Evolutionary conservation across 2,113 vertebrate genomes (phyloP).

Genomic region (Chlorocebus sabaeus): DNA sequence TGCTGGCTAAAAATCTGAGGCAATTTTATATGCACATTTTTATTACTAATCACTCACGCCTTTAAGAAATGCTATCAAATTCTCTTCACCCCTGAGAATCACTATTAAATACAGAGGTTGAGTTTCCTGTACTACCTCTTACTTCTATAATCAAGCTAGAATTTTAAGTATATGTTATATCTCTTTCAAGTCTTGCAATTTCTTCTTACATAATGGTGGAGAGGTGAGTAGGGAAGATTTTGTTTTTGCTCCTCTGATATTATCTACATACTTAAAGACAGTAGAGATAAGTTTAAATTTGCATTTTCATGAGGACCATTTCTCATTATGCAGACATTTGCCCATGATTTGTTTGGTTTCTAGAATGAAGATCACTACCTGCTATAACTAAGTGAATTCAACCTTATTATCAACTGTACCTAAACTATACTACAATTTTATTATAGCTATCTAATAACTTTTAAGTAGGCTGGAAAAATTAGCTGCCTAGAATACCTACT

Average conservation of each 20-base stretch:
- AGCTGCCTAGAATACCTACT: background rate
- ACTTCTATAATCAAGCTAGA: background rate
- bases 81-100: background rate
- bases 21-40: background rate
- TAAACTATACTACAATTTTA: background rate
- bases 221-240: background rate
- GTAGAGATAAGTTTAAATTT: background rate
- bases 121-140: background rate
- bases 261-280: background rate
- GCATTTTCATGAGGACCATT: background rate
- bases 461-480: background rate
- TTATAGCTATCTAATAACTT: background rate
- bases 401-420: background rate
- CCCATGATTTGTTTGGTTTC: background rate
- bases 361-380: background rate
- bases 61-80: background rate
- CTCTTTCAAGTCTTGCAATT: background rate
- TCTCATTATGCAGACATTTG: background rate
- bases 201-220: background rate
- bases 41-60: background rate
- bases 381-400: background rate
- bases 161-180: background rate
- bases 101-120: background rate
- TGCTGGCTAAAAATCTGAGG: background rate
- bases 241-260: background rate